These are phyloP conservation scores for Microcebus murinus DNA, from an alignment of 2,113 vertebrate genomes.

Conservation along the genomic window DNA sequence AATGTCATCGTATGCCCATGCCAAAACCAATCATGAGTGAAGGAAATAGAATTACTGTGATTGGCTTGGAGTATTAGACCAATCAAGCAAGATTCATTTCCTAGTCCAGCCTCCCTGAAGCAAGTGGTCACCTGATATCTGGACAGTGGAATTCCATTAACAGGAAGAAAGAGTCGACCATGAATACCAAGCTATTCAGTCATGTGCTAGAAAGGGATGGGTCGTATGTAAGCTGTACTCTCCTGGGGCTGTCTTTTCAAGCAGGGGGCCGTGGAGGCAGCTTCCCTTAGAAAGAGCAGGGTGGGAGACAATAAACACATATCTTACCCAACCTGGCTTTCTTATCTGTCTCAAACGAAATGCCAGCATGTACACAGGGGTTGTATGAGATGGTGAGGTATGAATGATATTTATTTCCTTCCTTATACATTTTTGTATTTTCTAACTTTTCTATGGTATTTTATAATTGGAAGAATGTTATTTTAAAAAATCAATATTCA, in stretches of 20 bases:
- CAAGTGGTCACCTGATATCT: background rate
- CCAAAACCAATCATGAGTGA: background rate
- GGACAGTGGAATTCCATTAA: background rate
- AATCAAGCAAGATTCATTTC: background rate
- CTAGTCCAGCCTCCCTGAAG: background rate
- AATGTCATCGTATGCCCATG: background rate
- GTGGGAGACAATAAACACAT: background rate
- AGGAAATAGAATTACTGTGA: background rate
- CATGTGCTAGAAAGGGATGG: background rate
- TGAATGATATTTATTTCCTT: background rate
- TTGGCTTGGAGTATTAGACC: background rate
- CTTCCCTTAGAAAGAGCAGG: background rate
- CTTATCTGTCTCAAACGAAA: background rate
- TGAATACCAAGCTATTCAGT: background rate
- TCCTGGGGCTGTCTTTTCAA: background rate
- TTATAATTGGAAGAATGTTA: slow-evolving; percentile 5
- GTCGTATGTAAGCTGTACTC: background rate
- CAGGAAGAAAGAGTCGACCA: background rate
- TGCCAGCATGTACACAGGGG: background rate
- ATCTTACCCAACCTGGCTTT: background rate
- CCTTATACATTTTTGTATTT: background rate
- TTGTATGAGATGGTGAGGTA: background rate
- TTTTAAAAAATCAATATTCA: background rate
- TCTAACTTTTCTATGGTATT: background rate
- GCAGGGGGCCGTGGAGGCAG: background rate